Evolutionary conservation across 2,888 invertebrate genomes (phyloP).

Genomic region (Amphiduros pacificus): DNA sequence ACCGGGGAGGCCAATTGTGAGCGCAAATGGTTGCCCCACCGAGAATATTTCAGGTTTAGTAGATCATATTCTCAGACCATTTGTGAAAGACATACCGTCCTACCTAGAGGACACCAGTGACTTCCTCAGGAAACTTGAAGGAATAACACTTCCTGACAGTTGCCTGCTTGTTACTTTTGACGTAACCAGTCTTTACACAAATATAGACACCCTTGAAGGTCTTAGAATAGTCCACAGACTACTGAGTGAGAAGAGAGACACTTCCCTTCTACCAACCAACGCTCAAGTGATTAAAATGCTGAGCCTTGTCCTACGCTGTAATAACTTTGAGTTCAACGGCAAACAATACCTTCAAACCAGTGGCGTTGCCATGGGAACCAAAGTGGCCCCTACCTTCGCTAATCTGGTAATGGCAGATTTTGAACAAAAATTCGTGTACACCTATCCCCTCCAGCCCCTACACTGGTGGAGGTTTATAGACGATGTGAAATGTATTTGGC

Average conservation of each 20-base stretch:
- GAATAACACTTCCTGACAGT: too few relatives aligned
- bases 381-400: constrained; percentile 3
- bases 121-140: background rate
- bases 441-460: background rate
- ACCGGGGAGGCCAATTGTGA: constrained; percentile 6
- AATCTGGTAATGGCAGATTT: constrained; percentile 5
- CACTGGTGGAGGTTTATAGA: constrained; percentile 3
- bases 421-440: background rate
- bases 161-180: background rate
- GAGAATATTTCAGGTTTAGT: constrained; percentile 6
- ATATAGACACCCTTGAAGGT: too few relatives aligned
- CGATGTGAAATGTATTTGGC: background rate
- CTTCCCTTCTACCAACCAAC: background rate
- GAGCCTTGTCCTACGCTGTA: background rate
- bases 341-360: constrained; percentile 1
- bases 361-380: constrained; percentile 6
- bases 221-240: too few relatives aligned
- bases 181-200: constrained; percentile 1
- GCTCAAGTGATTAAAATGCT: background rate
- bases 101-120: constrained; percentile 3
- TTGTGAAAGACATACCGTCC: background rate
- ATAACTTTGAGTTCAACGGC: constrained; percentile 10
- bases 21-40: background rate
- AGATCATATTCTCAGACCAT: background rate
- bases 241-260: too few relatives aligned